These are phyloP conservation scores for Irena cyanogastra DNA, from an alignment of 2,113 vertebrate genomes.

Conservation along the genomic window DNA sequence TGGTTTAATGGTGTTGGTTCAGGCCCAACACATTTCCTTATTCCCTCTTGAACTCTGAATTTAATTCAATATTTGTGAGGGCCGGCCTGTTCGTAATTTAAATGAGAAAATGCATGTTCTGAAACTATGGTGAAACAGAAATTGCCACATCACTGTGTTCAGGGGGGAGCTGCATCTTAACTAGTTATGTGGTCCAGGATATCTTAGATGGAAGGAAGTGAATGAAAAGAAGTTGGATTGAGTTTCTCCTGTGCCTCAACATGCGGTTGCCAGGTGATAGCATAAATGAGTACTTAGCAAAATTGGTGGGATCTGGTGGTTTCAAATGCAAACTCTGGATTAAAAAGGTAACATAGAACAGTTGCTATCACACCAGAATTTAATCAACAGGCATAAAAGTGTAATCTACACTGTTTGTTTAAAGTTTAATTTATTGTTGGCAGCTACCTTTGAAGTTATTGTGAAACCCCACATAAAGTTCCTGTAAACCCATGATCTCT, in stretches of 20 bases:
- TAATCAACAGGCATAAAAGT: neutral
- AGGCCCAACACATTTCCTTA: neutral
- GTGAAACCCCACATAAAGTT: conserved; percentile 4
- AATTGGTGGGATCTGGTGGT: conserved; percentile 61
- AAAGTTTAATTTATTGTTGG: conserved; percentile 33
- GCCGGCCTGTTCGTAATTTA: neutral
- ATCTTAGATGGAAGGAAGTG: conserved; percentile 9
- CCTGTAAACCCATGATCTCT: neutral
- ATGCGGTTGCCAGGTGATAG: conserved; percentile 61
- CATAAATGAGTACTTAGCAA: conserved; percentile 63
- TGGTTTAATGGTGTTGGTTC: neutral
- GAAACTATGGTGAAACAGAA: neutral
- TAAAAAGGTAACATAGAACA: neutral
- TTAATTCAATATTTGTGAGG: neutral
- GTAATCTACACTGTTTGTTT: neutral
- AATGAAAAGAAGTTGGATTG: conserved; percentile 56
- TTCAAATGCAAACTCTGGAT: conserved; percentile 68
- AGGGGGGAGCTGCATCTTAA: conserved; percentile 12
- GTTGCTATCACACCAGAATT: conserved; percentile 14
- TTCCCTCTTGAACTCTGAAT: neutral
- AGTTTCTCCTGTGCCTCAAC: conserved; percentile 57
- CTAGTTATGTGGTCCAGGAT: neutral
- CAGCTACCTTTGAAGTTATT: conserved; percentile 21
- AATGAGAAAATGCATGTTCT: neutral
- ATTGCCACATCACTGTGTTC: neutral